Percentiles rank a stretch among this genome's conserved stretches.
Conservation (phyloP, 92 coral and sea anemone species). For the Bergia sp. region DNA sequence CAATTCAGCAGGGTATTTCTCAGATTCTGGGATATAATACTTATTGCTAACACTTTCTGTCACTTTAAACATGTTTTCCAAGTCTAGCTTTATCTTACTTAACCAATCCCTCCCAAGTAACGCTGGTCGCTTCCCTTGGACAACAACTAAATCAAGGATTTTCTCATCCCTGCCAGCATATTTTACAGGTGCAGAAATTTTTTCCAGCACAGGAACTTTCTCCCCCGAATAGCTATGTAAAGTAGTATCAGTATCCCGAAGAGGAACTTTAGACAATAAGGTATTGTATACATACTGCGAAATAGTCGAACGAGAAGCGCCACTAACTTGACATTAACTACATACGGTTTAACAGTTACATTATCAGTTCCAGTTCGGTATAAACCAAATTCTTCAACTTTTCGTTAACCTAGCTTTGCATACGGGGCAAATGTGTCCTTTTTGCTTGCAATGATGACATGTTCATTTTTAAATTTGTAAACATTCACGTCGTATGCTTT, state of each 20-base stretch:
- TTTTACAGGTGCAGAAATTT: background rate
- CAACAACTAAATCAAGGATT: constrained; percentile 29
- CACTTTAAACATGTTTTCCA: constrained; percentile 41
- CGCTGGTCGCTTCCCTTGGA: background rate
- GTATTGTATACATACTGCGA: constrained; percentile 23
- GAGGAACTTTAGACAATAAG: constrained; percentile 29
- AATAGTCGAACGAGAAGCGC: constrained; percentile 9
- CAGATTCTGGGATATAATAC: constrained; percentile 37
- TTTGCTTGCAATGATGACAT: constrained; percentile 39
- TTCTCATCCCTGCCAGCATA: constrained; percentile 32
- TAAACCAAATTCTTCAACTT: constrained; percentile 9
- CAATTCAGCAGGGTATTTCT: constrained; percentile 42
- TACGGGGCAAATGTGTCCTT: constrained; percentile 38
- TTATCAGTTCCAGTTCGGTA: background rate
- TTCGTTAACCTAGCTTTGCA: constrained; percentile 36
- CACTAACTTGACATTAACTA: constrained; percentile 5
- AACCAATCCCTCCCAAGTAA: constrained; percentile 55
- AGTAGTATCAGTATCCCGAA: constrained; percentile 22
- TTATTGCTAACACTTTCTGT: constrained; percentile 3
- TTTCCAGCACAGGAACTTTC: constrained; percentile 16
- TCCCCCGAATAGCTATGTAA: constrained; percentile 33
- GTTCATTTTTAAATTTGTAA: constrained; percentile 37
- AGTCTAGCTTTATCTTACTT: constrained; percentile 40
- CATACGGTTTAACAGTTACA: background rate
- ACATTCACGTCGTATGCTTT: constrained; percentile 24